Evolutionary conservation across 2,113 vertebrate genomes (phyloP).

Genomic region (Capricornis sumatraensis): DNA sequence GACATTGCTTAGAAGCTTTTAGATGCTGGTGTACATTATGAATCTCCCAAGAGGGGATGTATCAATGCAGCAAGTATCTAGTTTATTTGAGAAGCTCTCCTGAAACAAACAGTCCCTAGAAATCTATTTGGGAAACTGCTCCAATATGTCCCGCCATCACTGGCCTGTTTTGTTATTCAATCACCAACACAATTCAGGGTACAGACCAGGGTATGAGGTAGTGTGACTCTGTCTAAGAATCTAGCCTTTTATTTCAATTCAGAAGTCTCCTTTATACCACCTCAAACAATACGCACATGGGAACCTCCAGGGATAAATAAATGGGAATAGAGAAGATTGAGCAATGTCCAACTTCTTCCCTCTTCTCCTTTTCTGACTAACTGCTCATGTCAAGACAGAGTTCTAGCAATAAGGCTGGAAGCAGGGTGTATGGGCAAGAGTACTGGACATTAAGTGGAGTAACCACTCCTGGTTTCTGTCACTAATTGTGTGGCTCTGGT

Average conservation of each 20-base stretch:
- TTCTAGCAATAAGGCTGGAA: not conserved
- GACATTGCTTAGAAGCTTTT: not conserved
- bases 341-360: not conserved
- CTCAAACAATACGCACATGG: not conserved
- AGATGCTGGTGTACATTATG: not conserved
- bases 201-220: not conserved
- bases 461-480: not conserved
- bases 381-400: not conserved
- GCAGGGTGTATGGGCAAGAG: not conserved
- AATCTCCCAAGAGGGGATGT: not conserved
- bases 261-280: not conserved
- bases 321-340: not conserved
- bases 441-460: not conserved
- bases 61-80: not conserved
- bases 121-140: not conserved
- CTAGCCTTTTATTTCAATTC: not conserved
- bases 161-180: not conserved
- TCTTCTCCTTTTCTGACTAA: not conserved
- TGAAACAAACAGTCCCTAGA: not conserved
- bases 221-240: not conserved
- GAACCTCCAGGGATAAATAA: not conserved
- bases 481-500: not conserved
- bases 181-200: not conserved
- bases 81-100: not conserved
- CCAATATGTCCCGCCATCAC: not conserved